Evolutionary conservation across 2,113 vertebrate species (phyloP), one percentile per base, ranked within the genome.

Genomic region (Typhlomys cinereus): DNA sequence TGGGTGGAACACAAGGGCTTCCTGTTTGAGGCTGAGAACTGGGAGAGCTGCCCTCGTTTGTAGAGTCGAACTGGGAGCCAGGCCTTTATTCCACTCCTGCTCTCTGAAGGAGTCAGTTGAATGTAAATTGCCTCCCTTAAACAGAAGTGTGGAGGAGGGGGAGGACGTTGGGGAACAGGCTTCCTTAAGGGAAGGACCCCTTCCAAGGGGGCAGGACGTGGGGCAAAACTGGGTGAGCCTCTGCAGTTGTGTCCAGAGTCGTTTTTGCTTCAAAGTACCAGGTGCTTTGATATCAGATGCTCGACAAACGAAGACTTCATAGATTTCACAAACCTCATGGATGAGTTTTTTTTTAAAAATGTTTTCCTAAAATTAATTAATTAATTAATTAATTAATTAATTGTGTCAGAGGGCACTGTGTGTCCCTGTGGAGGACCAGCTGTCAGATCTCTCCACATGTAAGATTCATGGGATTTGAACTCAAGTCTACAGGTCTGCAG

Each of bases 21-120:
- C 96, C 95, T 83, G 94, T 92, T 41, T 87, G 64, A 83, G 74
- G 80, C 80, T 95, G 94, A 73, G 95, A 96, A 91, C 75, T 4
- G 7, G 71, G 29, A 70, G 80, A 76, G 20, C 46, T 2, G 36
- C 62, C 67, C 74, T 20, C 12, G 8, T 67, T 59, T 39, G 71
- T 17, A 29, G 59, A 44, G 64, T 62, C 1, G 0, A 85, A 74
- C 54, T 78, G 18, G 70, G 29, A 91, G 48, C 39, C 31, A 1
- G 46, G 59, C 52, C 88, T 82, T 18, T 11, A 34, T 5, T 50
- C 50, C 52, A 57, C 18, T 59, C 62, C 17, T 27, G 27, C 50
- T 29, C n/a, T 59, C 62, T 29, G 15, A 78, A 57, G 27, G 5
- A 39, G 81, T 39, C 36, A 4, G 27, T 29, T 61, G 80, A 27